phyloP scores from a whole-genome alignment of 2,888 invertebrate genomes.

The Eucera pruinosa region DNA sequence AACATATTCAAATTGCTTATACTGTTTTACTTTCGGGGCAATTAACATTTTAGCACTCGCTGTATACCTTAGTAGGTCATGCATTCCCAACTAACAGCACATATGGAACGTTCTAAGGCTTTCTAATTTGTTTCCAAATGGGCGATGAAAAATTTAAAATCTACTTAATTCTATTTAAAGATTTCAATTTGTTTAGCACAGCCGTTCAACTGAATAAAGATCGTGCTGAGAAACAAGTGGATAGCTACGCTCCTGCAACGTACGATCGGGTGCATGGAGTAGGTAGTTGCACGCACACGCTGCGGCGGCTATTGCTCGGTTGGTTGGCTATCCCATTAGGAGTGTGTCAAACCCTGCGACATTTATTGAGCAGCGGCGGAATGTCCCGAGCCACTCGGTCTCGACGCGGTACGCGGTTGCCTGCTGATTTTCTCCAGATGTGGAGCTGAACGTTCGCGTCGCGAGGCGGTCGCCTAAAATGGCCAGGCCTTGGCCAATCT shows the following conservation, averaged over 20 bases:
- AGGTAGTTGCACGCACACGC: slow-evolving; percentile 13
- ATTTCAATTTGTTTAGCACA: too few relatives aligned
- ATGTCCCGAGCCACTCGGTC: slow-evolving; percentile 61
- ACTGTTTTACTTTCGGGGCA: too few relatives aligned
- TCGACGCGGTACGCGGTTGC: slow-evolving; percentile 44
- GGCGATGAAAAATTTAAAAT: too few relatives aligned
- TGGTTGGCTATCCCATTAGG: slow-evolving; percentile 64
- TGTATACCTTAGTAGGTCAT: too few relatives aligned
- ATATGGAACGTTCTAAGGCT: too few relatives aligned
- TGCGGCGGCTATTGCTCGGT: slow-evolving; percentile 18
- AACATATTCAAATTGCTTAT: too few relatives aligned
- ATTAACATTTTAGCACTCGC: too few relatives aligned
- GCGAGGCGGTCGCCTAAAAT: slow-evolving; percentile 67
- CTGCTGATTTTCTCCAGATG: slow-evolving; percentile 74
- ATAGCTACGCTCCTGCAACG: slow-evolving; percentile 39
- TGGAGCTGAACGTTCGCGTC: slow-evolving; percentile 61
- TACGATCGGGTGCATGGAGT: not conserved
- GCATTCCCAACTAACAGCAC: too few relatives aligned
- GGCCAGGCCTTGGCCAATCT: slow-evolving; percentile 75
- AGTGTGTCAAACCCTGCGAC: slow-evolving; percentile 76
- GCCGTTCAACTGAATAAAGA: not conserved
- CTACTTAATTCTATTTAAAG: too few relatives aligned
- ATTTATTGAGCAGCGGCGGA: slow-evolving; percentile 76
- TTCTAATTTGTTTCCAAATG: too few relatives aligned
- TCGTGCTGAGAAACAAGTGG: not conserved